phyloP scores from a whole-genome alignment of 1,140 invertebrate species.

The Orchesella cincta region DNA sequence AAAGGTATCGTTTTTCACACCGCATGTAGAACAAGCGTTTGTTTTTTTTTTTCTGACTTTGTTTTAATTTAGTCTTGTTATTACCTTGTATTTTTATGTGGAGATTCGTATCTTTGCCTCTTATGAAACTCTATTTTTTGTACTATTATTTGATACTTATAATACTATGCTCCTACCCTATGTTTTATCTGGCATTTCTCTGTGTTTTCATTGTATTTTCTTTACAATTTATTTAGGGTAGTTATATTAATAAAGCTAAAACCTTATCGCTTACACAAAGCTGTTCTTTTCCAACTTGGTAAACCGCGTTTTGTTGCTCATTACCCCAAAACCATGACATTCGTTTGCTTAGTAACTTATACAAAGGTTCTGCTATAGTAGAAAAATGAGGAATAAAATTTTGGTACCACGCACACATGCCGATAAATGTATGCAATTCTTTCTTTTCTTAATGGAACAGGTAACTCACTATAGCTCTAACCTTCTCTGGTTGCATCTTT shows the following conservation, averaged over 20 bases:
- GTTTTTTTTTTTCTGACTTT: too few species aligned
- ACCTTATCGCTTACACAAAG: neutral
- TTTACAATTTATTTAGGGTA: slow-evolving; percentile 23
- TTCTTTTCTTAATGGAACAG: slow-evolving; percentile 38
- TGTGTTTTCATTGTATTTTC: too few species aligned
- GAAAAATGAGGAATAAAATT: slow-evolving; percentile 41
- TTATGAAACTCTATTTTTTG: too few species aligned
- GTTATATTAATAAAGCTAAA: slow-evolving; percentile 6
- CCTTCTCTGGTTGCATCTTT: slow-evolving; percentile 43
- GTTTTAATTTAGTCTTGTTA: too few species aligned
- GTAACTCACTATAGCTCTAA: slow-evolving; percentile 44
- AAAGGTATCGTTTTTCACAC: too few species aligned
- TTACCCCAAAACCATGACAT: slow-evolving; percentile 40
- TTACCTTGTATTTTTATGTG: too few species aligned
- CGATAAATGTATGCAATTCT: slow-evolving; percentile 37
- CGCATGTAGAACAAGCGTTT: too few species aligned
- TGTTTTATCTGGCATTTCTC: too few species aligned
- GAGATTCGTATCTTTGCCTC: too few species aligned
- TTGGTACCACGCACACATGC: slow-evolving; percentile 38
- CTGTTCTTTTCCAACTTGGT: slow-evolving; percentile 40
- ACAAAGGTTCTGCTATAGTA: slow-evolving; percentile 32
- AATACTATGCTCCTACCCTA: too few species aligned
- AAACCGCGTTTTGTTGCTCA: slow-evolving; percentile 48
- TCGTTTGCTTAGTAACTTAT: slow-evolving; percentile 14
- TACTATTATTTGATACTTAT: too few species aligned